phyloP scores from a whole-genome alignment of 2,888 invertebrate species.

The Polyommatus iphigenia region DNA sequence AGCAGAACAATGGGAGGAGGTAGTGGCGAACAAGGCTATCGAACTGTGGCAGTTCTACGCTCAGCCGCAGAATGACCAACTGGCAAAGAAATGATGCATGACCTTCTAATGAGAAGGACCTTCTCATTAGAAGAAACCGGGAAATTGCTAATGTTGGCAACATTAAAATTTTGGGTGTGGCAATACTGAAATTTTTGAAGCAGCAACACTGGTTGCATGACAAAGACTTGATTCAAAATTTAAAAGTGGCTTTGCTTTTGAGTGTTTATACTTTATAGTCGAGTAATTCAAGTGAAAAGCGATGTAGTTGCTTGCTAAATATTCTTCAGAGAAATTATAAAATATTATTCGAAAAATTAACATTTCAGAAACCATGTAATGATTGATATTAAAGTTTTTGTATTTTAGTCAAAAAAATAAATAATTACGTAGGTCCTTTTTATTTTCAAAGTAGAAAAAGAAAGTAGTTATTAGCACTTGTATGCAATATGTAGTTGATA shows the following conservation, averaged over 20 bases:
- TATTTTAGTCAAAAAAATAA: background rate
- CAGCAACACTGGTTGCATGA: constrained; percentile 5
- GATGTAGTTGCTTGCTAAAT: background rate
- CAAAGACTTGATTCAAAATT: background rate
- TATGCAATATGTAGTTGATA: background rate
- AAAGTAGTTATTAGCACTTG: background rate
- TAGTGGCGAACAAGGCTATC: constrained; percentile 91
- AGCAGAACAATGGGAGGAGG: constrained; percentile 89
- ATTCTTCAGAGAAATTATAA: background rate
- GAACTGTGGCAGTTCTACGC: constrained; percentile 92
- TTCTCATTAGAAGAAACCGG: constrained; percentile 72
- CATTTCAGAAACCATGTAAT: background rate
- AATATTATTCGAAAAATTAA: background rate
- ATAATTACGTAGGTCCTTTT: no score
- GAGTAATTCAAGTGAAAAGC: background rate
- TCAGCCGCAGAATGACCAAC: constrained; percentile 68
- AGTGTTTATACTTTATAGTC: background rate
- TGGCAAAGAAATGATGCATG: constrained; percentile 78
- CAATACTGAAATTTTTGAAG: background rate
- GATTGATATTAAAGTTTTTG: background rate
- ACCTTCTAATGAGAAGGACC: constrained; percentile 71
- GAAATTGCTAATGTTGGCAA: background rate
- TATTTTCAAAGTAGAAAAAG: no score
- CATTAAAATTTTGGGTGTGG: constrained; percentile 3
- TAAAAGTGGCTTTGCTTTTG: background rate